These are phyloP conservation scores for Polietes domitor DNA, from an alignment of 2,888 invertebrate genomes.

Conservation along the genomic window DNA sequence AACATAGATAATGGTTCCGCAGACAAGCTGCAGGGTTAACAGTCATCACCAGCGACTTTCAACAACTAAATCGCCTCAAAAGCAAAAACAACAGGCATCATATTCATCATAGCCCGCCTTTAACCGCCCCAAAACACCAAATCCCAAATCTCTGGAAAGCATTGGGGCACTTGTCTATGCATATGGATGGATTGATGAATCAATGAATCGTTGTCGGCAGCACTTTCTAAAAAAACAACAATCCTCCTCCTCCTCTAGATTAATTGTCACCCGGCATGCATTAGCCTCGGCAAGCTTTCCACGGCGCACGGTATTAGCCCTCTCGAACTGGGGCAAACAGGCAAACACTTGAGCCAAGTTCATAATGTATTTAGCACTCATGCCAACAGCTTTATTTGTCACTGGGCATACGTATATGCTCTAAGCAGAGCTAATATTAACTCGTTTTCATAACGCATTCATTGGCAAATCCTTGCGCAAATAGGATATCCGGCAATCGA, in stretches of 20 bases:
- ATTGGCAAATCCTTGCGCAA: constrained; percentile 38
- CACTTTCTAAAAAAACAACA: background rate
- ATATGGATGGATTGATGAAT: too few relatives aligned
- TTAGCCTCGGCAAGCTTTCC: background rate
- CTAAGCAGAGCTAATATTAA: background rate
- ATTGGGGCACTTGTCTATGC: too few relatives aligned
- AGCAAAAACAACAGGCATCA: background rate
- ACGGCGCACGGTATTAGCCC: constrained; percentile 76
- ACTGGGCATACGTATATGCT: too few relatives aligned
- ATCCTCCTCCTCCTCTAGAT: too few relatives aligned
- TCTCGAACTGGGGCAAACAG: constrained; percentile 72
- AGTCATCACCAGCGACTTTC: background rate
- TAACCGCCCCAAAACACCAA: too few relatives aligned
- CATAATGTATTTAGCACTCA: constrained; percentile 9
- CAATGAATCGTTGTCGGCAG: background rate
- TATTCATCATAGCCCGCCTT: background rate
- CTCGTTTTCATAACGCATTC: background rate
- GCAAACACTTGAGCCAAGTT: constrained; percentile 55
- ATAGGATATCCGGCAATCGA: constrained; percentile 67
- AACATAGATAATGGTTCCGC: constrained; percentile 38
- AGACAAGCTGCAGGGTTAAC: background rate
- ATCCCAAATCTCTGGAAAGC: too few relatives aligned
- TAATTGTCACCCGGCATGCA: background rate
- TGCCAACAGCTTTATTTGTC: background rate
- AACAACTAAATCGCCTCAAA: background rate